phyloP scores from a whole-genome alignment of 1,140 invertebrate genomes.

The Ridgeia piscesae region DNA sequence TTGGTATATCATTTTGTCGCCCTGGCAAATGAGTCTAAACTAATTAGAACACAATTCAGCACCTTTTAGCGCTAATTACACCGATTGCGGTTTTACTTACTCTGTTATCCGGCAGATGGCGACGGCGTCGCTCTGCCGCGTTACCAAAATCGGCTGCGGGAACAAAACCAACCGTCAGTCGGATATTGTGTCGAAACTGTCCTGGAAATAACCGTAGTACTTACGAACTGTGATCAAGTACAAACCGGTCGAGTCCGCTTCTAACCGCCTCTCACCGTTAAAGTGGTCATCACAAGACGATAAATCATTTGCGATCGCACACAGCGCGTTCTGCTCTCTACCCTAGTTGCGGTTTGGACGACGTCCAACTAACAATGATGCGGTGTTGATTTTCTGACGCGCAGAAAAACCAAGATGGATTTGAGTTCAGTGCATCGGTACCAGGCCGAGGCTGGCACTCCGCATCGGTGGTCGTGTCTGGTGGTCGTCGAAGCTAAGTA shows the following conservation, averaged over 20 bases:
- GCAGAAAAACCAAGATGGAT: background rate
- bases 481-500: background rate
- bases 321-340: background rate
- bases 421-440: background rate
- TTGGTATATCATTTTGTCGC: too few relatives aligned
- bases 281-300: background rate
- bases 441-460: background rate
- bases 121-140: background rate
- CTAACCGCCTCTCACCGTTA: background rate
- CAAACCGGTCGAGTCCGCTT: background rate
- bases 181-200: background rate
- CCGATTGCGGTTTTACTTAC: background rate
- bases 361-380: background rate
- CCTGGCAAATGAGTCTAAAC: too few relatives aligned
- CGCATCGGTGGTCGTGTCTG: background rate
- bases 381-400: background rate
- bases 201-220: background rate
- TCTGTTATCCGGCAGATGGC: background rate
- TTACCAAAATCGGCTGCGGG: background rate
- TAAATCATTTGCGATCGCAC: background rate
- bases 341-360: background rate
- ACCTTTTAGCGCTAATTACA: too few relatives aligned
- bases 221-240: background rate
- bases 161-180: background rate
- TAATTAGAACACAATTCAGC: too few relatives aligned